A percentile compares a stretch with the other conserved stretches of the same genome.
Conservation (phyloP, 2,113 vertebrate species). For the Dinomys branickii region DNA sequence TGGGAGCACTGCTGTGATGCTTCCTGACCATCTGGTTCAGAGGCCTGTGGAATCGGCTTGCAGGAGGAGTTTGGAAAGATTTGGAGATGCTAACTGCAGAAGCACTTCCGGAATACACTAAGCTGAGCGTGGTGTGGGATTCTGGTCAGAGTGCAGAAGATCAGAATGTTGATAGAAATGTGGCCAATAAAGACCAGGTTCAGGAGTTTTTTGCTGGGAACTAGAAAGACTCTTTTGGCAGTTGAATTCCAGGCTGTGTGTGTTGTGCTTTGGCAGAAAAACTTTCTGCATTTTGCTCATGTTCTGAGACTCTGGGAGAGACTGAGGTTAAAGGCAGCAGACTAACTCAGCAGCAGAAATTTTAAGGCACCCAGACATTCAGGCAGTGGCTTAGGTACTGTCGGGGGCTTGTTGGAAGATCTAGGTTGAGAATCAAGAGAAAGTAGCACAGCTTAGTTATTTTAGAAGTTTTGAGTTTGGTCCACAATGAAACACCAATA, state of each 20-base stretch:
- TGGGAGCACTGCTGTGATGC: background rate
- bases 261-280: background rate
- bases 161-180: background rate
- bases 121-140: background rate
- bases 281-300: background rate
- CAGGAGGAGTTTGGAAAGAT: background rate
- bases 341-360: background rate
- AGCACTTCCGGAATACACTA: background rate
- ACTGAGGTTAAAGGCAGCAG: background rate
- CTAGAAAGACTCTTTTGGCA: background rate
- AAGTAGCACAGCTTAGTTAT: background rate
- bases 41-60: background rate
- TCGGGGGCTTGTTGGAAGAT: background rate
- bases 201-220: background rate
- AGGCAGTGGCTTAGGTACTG: background rate
- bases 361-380: background rate
- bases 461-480: background rate
- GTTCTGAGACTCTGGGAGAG: background rate
- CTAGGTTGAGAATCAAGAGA: background rate
- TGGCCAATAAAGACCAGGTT: background rate
- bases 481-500: background rate
- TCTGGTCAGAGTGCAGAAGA: background rate
- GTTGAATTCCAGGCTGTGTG: background rate
- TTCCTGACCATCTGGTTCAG: background rate
- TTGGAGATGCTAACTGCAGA: background rate